Evolutionary conservation across 1,140 invertebrate genomes (phyloP).

Genomic region (Apis florea): DNA sequence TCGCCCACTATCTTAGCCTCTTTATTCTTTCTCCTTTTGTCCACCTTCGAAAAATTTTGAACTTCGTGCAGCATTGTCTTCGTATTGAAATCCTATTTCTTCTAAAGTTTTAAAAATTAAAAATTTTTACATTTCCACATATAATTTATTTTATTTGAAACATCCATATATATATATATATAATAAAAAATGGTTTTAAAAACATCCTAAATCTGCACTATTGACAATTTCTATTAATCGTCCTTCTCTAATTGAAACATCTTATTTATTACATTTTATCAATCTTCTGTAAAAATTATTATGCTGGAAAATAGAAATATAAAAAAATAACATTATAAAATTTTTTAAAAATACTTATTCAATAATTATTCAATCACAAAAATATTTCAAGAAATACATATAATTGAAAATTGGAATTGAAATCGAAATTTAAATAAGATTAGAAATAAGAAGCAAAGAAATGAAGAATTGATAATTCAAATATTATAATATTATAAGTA

Average conservation of each 20-base stretch:
- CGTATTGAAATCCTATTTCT: slow-evolving; percentile 22
- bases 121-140: not conserved
- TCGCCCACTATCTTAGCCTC: slow-evolving; percentile 59
- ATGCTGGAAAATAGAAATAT: not conserved
- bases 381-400: not conserved
- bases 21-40: slow-evolving; percentile 42
- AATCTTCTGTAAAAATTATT: no score
- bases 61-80: not conserved
- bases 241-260: not conserved
- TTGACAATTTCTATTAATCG: not conserved
- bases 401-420: not conserved
- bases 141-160: not conserved
- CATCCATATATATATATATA: not conserved
- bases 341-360: not conserved
- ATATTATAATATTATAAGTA: not conserved
- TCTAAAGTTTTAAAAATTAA: not conserved
- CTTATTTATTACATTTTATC: not conserved
- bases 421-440: not conserved
- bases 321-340: not conserved
- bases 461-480: not conserved
- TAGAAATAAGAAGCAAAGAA: not conserved
- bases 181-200: not conserved
- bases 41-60: slow-evolving; percentile 23
- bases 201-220: not conserved
- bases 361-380: no score